Base-by-base conservation (phyloP, 30 jellyfish, hydroid and myxozoan genomes). In the Cassiopea andromeda region DNA sequence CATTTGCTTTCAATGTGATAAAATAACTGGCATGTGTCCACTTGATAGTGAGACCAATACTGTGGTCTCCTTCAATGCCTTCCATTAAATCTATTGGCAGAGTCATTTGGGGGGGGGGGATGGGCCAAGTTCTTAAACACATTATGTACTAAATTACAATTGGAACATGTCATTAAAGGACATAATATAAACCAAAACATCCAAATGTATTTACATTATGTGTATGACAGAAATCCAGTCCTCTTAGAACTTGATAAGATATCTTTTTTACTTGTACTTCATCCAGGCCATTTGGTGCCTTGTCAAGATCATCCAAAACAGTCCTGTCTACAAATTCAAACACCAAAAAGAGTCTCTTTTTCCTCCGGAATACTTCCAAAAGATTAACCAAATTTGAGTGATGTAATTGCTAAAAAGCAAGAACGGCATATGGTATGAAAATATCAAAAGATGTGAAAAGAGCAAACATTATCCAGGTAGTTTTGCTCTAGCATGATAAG, bases 321-420 rank as follows among this genome's bases (percentile, higher is more conserved):
- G 99, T 96, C 61, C 97, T 88, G 68, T 96, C 99, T 18, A 96
- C 95, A 80, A 92, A 96, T 85, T 96, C 99, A 92, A 96, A 96
- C 1, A 96, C 99, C 71, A 96, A 91, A 80, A 84, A 96, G 57
- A 96, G 87, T 15, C 97, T 80, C 69, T 96, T 96, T 88, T 96
- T 96, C 49, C 98, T 77, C 49, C 98, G 86, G 75, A 96, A 96
- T n/a, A 96, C 99, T 84, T 96, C 99, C 83, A 96, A 84, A 3
- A 96, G 95, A 79, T 96, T 96, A 12, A 96, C 99, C 77, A 96
- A 78, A 73, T 96, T 96, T 38, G 96, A 97, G 73, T 96, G 99
- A 75, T 92, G 98, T 54, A 96, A 96, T 92, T 92, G 97, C 99
- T 96, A 79, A 69, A 91, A 91, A 74, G 44, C 38, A 47, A 9